Base-by-base conservation (phyloP, 1,140 invertebrate genomes). In the Heliothis subflexa region DNA sequence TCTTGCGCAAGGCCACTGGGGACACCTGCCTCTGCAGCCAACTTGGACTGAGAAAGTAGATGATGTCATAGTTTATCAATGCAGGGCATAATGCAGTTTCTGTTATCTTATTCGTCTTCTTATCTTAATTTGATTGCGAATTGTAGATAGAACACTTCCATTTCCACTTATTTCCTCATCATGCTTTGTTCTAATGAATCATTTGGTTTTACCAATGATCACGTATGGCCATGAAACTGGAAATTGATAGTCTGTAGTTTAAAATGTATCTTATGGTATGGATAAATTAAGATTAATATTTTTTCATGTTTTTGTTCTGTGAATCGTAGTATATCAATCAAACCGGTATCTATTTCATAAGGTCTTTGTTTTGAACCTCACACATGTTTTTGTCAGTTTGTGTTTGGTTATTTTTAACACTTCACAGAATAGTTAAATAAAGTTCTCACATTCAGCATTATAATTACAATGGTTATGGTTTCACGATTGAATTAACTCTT, bases 1-100 rank as follows among this genome's bases (percentile, higher is more conserved):
- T 84, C 84, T 90, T 90, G 84, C 89, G 88, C 87, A 91, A 91
- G 85, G 81, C 64, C 74, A 74, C 64, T 76, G 52, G 82, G 80
- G 80, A 86, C 83, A 81, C 84, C 83, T 85, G 84, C 85, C 79
- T 82, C 71, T 74, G 59, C 49, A 75, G 70, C 81, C 70, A 55
- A 68, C 72, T 77, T 74, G 59, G 66, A 83, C 52, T 76, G 86
- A 83, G 88, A 91, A 89, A 91, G 89, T 87, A 81, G 59, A 82
- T 87, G 87, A 88, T 86, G 85, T 88, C 86, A 88, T 61, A 73
- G 72, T 71, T 78, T 78, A 80, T 75, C 73, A 73, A 78, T 78
- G 68, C 57, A 55, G 61, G 28, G 16, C 70, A 68, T 68, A 71
- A 57, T 66, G 45, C 49, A 77, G 49, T 66, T 47, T 70, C 49